Evolutionary conservation across 2,797 vertebrate genomes (phyloP).

Genomic region (Poeciliopsis gracilis): DNA sequence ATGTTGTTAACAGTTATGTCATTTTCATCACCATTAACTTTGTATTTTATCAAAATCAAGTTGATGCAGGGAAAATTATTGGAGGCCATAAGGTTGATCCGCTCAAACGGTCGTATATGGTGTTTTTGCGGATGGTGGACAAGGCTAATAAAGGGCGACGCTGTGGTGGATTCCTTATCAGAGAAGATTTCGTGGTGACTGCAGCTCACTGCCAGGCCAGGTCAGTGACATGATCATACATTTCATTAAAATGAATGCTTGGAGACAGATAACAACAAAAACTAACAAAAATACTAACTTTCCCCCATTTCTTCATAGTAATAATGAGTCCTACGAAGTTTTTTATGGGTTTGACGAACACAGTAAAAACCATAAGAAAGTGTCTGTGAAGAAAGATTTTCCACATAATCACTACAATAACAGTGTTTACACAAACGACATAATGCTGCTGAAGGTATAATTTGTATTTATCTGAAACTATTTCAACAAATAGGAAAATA

Average conservation of each 20-base stretch:
- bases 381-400: not conserved
- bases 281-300: too few species aligned
- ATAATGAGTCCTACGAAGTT: conserved; percentile 17
- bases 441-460: conserved; percentile 74
- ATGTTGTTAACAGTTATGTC: not conserved
- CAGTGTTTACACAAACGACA: conserved; percentile 15
- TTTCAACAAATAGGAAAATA: not conserved
- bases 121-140: accelerated
- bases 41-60: conserved; percentile 5
- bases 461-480: not conserved
- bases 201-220: conserved; percentile 62
- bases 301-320: not conserved
- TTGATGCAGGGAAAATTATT: conserved; percentile 35
- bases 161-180: conserved; percentile 72
- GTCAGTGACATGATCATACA: conserved; percentile 39
- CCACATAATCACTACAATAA: not conserved
- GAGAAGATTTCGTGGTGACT: conserved; percentile 71
- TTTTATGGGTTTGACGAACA: conserved; percentile 41
- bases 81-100: conserved; percentile 35
- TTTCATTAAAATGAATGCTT: not conserved
- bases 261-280: not conserved
- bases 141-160: too few species aligned
- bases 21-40: not conserved
- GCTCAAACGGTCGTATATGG: conserved; percentile 70
- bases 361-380: accelerated